Conservation (phyloP, 1,140 invertebrate genomes). For the Caenorhabditis briggsae region DNA sequence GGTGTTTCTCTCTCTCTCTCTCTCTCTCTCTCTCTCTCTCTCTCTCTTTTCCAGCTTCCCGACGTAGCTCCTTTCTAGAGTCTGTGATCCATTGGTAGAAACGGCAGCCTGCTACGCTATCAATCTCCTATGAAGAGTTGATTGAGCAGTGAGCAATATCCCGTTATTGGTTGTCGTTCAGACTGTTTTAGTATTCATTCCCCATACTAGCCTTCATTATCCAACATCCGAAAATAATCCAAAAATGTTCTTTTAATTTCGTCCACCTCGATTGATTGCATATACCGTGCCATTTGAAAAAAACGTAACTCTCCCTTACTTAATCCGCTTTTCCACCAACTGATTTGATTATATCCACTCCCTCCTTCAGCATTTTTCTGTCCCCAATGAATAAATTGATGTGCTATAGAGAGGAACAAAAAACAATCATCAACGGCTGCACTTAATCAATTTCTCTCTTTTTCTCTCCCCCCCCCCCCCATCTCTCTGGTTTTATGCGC, state of each 20-base stretch:
- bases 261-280: background rate
- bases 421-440: background rate
- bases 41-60: background rate
- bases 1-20: background rate
- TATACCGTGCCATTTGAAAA: slow-evolving; percentile 23
- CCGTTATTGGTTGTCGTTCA: background rate
- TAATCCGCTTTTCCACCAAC: background rate
- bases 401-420: background rate
- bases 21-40: background rate
- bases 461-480: background rate
- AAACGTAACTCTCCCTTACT: background rate
- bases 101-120: background rate
- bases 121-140: background rate
- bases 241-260: background rate
- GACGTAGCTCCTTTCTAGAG: slow-evolving; percentile 2
- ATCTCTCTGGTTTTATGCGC: slow-evolving; percentile 9
- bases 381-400: too few relatives aligned
- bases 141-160: background rate
- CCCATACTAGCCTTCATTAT: too few relatives aligned
- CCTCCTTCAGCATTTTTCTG: background rate
- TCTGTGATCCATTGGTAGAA: slow-evolving; percentile 18
- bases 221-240: background rate
- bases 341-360: background rate
- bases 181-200: background rate
- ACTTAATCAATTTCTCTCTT: background rate